These are phyloP conservation scores for Heliothis peltigera DNA, from an alignment of 2,888 invertebrate species.

Conservation along the genomic window DNA sequence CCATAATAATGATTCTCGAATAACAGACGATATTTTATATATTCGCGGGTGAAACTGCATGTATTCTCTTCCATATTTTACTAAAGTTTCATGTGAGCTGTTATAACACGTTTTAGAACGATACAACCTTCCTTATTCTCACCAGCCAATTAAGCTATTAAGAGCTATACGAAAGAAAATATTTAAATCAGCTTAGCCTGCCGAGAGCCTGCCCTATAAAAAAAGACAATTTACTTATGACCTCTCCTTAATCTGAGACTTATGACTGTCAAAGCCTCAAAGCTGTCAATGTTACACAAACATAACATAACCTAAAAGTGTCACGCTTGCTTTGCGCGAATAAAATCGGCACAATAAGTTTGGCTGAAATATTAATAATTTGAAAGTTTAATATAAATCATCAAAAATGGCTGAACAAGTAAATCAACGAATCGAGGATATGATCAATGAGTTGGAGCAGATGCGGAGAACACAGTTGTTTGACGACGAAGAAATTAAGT, in stretches of 20 bases:
- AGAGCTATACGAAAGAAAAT: too few species aligned
- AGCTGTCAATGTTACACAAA: background rate
- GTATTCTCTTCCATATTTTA: too few species aligned
- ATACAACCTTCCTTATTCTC: background rate
- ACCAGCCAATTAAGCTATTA: background rate
- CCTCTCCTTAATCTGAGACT: too few species aligned
- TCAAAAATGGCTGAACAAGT: constrained; percentile 94
- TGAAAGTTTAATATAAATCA: constrained; percentile 34
- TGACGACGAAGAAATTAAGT: constrained; percentile 93
- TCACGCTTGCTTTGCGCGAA: constrained; percentile 29
- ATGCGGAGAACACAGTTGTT: constrained; percentile 93
- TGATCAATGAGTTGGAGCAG: constrained; percentile 95
- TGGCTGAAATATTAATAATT: background rate
- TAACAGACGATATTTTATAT: too few species aligned
- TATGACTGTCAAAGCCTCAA: too few species aligned
- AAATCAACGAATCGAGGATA: constrained; percentile 93
- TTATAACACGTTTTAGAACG: background rate
- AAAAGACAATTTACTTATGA: too few species aligned
- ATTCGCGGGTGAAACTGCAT: too few species aligned
- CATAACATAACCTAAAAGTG: constrained; percentile 45
- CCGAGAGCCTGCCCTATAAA: too few species aligned
- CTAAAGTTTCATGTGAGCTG: too few species aligned
- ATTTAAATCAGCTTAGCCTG: too few species aligned
- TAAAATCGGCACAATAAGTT: background rate
- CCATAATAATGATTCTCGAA: too few species aligned